Evolutionary conservation across 1,140 invertebrate species (phyloP).

Genomic region (Dinoponera quadriceps): DNA sequence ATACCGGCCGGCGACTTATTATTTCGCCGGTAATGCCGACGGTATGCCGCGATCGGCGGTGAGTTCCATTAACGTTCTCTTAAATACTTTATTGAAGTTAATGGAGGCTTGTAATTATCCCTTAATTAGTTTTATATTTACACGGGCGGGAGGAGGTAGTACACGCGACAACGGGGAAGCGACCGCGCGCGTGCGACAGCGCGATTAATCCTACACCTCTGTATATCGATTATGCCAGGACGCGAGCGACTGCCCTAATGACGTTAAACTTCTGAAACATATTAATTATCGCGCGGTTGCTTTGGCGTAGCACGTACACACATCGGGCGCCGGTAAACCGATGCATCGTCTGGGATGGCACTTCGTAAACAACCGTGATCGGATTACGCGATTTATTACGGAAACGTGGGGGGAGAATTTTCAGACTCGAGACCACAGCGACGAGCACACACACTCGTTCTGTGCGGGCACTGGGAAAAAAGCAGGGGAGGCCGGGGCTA

Average conservation of each 20-base stretch:
- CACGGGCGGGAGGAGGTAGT: not conserved
- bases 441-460: no score
- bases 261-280: conserved; percentile 37
- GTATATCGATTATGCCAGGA: conserved; percentile 8
- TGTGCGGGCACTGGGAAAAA: no score
- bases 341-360: not conserved
- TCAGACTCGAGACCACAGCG: not conserved
- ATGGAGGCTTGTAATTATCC: conserved; percentile 52
- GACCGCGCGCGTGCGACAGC: not conserved
- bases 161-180: not conserved
- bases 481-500: no score
- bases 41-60: not conserved
- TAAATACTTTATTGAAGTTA: conserved; percentile 58
- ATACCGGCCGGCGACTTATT: conserved; percentile 52
- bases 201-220: conserved; percentile 33
- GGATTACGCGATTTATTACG: conserved; percentile 4
- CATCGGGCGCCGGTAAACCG: conserved; percentile 10
- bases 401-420: conserved; percentile 6
- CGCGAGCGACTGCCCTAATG: conserved; percentile 1
- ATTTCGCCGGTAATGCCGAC: conserved; percentile 54
- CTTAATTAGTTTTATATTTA: conserved; percentile 59
- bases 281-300: conserved; percentile 18
- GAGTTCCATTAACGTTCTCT: conserved; percentile 37
- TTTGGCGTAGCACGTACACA: not conserved
- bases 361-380: conserved; percentile 27